phyloP scores from a whole-genome alignment of 1,140 invertebrate species.

The Trichoplusia ni region DNA sequence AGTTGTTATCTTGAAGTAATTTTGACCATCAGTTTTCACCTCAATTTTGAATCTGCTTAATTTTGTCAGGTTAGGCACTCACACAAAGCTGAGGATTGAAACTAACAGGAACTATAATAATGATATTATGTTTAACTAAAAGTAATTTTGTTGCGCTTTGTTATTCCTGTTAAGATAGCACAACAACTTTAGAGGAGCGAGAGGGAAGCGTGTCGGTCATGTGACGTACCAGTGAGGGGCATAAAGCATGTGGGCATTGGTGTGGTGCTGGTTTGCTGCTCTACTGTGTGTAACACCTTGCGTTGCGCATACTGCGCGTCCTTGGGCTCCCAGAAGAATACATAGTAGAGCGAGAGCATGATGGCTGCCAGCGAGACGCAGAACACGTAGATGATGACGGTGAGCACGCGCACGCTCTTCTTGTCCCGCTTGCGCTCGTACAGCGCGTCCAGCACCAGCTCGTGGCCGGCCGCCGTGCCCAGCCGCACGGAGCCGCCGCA shows the following conservation, averaged over 20 bases:
- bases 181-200: not conserved
- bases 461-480: slow-evolving; percentile 86
- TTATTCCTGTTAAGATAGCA: not conserved
- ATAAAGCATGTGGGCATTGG: slow-evolving; percentile 80
- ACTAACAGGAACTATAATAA: too few species aligned
- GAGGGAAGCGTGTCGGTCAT: slow-evolving; percentile 56
- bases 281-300: slow-evolving; percentile 77
- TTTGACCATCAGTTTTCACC: too few species aligned
- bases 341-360: slow-evolving; percentile 96
- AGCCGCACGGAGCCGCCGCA: slow-evolving; percentile 73
- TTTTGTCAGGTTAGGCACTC: too few species aligned
- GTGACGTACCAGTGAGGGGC: slow-evolving; percentile 80
- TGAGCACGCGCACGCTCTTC: slow-evolving; percentile 94
- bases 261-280: slow-evolving; percentile 76
- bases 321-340: slow-evolving; percentile 96
- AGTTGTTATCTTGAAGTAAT: too few species aligned
- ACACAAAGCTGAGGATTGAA: too few species aligned
- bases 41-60: too few species aligned
- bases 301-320: slow-evolving; percentile 75
- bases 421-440: slow-evolving; percentile 93
- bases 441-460: slow-evolving; percentile 90
- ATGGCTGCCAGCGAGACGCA: slow-evolving; percentile 97
- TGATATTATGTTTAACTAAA: too few species aligned
- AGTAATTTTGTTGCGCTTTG: not conserved
- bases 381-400: slow-evolving; percentile 96